These are phyloP conservation scores for Vicugna pacos DNA, from an alignment of 2,113 vertebrate genomes.

Conservation along the genomic window DNA sequence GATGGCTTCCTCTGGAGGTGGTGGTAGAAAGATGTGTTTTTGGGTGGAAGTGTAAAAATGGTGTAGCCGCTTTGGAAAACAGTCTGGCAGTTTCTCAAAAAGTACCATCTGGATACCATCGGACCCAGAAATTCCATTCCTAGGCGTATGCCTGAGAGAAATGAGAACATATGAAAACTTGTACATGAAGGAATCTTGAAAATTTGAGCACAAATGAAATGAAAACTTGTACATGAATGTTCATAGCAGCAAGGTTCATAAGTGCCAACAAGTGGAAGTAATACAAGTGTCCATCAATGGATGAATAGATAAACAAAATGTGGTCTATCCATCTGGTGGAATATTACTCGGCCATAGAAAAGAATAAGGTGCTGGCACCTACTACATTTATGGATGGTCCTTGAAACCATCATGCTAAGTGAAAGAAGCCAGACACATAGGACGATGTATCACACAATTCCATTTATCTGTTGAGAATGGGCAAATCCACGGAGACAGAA, in stretches of 20 bases:
- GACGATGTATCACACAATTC: fast-evolving
- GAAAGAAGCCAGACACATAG: neutral
- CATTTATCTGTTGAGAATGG: fast-evolving
- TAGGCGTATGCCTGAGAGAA: neutral
- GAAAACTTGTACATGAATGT: fast-evolving
- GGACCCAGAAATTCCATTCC: too few species aligned
- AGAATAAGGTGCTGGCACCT: fast-evolving
- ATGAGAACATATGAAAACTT: fast-evolving
- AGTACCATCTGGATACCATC: fast-evolving
- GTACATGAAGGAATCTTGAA: too few species aligned
- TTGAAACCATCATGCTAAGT: too few species aligned
- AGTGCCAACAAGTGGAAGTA: neutral
- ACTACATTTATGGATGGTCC: fast-evolving
- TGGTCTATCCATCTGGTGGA: fast-evolving
- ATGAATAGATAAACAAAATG: too few species aligned
- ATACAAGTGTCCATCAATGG: fast-evolving
- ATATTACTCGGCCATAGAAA: neutral
- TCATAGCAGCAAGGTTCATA: too few species aligned
- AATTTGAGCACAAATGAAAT: too few species aligned
- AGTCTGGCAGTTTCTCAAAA: neutral
- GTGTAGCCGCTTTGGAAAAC: neutral
- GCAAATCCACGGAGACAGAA: neutral
- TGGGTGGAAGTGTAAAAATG: neutral
- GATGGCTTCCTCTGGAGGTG: neutral
- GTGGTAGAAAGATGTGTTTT: neutral